Percentiles rank a stretch among this genome's conserved stretches.
phyloP scores from a whole-genome alignment of 2,797 vertebrate genomes.

The Coregonus suidteri region DNA sequence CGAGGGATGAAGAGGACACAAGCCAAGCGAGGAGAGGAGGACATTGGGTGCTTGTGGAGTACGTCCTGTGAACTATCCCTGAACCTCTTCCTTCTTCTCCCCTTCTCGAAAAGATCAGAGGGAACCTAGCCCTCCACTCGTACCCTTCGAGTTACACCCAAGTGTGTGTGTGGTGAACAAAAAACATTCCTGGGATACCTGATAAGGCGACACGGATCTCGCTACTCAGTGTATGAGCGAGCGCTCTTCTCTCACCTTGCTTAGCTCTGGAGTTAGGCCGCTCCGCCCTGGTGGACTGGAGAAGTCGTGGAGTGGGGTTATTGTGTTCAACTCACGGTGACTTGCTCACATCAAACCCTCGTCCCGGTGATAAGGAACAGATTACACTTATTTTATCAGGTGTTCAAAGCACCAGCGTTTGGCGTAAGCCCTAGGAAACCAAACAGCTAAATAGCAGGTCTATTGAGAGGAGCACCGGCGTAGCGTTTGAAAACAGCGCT shows the following conservation, averaged over 20 bases:
- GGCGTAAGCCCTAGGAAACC: constrained; percentile 59
- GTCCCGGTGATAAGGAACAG: constrained; percentile 62
- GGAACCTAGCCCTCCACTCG: not conserved
- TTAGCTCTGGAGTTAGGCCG: constrained; percentile 16
- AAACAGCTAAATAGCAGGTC: constrained; percentile 69
- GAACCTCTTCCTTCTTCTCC: constrained; percentile 52
- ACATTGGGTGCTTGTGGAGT: constrained; percentile 59
- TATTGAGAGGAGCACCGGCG: constrained; percentile 55
- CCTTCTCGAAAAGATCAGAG: not conserved
- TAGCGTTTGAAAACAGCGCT: constrained; percentile 71
- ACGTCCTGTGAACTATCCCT: constrained; percentile 71
- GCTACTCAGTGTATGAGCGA: constrained; percentile 44
- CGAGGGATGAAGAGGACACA: constrained; percentile 48
- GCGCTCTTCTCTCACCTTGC: constrained; percentile 43
- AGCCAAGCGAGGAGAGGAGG: constrained; percentile 47
- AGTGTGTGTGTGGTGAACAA: constrained; percentile 19
- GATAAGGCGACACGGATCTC: constrained; percentile 44
- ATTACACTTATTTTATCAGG: constrained; percentile 73
- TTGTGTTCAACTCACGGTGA: constrained; percentile 36
- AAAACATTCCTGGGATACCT: constrained; percentile 41
- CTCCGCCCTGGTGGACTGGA: not conserved
- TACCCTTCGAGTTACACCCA: constrained; percentile 13
- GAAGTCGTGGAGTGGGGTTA: constrained; percentile 10
- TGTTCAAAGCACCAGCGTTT: constrained; percentile 73
- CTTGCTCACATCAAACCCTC: constrained; percentile 48